A percentile compares a stretch with the other conserved stretches of the same genome.
phyloP scores from a whole-genome alignment of 2,797 vertebrate genomes.

The Knipowitschia caucasica region DNA sequence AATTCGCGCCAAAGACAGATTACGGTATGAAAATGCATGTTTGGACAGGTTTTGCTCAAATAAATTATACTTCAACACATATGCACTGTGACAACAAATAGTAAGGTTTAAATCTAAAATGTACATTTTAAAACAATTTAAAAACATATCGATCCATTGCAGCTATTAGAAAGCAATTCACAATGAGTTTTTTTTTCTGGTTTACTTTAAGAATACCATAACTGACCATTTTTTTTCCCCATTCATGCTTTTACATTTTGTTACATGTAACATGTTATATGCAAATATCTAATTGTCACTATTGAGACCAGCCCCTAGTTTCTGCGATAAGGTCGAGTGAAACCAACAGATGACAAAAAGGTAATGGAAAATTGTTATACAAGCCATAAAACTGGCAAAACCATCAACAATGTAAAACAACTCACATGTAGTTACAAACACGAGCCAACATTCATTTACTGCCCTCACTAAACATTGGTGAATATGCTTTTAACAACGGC shows the following conservation, averaged over 20 bases:
- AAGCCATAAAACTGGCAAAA: constrained; percentile 74
- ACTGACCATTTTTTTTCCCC: constrained; percentile 61
- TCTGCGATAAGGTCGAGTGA: constrained; percentile 45
- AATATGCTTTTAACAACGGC: constrained; percentile 25
- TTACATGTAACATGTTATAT: constrained; percentile 53
- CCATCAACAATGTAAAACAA: constrained; percentile 44
- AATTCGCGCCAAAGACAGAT: constrained; percentile 18
- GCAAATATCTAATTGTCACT: constrained; percentile 33
- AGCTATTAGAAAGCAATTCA: constrained; percentile 64
- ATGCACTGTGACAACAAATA: constrained; percentile 37
- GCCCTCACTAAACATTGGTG: background rate
- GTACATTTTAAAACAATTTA: constrained; percentile 59
- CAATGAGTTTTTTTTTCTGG: constrained; percentile 57
- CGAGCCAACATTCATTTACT: constrained; percentile 4
- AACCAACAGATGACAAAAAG: constrained; percentile 34
- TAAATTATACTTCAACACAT: constrained; percentile 65
- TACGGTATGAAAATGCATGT: constrained; percentile 21
- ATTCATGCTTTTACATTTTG: constrained; percentile 44
- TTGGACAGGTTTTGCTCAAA: constrained; percentile 51
- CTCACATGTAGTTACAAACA: constrained; percentile 27
- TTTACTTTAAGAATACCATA: constrained; percentile 64
- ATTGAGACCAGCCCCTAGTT: constrained; percentile 71
- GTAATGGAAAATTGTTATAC: constrained; percentile 20
- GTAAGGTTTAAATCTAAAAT: constrained; percentile 32
- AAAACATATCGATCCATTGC: constrained; percentile 60